phyloP scores from a whole-genome alignment of 2,113 vertebrate species.

The Macquaria australasica region DNA sequence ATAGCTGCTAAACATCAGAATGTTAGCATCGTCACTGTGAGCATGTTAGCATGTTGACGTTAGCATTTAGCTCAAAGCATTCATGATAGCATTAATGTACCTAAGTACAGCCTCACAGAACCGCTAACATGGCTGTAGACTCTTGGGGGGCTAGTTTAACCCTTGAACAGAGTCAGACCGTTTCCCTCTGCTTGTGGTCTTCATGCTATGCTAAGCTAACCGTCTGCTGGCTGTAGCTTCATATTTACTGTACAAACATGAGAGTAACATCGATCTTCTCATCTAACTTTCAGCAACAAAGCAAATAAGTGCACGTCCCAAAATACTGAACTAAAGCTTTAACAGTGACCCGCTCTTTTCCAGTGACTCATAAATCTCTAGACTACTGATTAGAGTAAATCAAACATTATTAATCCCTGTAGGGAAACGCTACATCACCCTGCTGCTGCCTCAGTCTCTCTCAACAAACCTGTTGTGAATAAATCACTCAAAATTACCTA shows the following conservation, averaged over 20 bases:
- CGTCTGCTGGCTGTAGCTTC: background rate
- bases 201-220: background rate
- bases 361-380: background rate
- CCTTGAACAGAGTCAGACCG: too few relatives aligned
- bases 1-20: too few relatives aligned
- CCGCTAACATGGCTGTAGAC: too few relatives aligned
- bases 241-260: background rate
- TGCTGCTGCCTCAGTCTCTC: background rate
- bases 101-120: too few relatives aligned
- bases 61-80: too few relatives aligned
- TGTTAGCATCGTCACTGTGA: too few relatives aligned
- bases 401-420: constrained; percentile 32
- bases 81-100: too few relatives aligned
- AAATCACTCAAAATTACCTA: constrained; percentile 9
- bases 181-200: background rate
- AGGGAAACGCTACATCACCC: background rate
- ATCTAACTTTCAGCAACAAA: background rate
- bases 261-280: background rate
- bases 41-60: background rate
- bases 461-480: background rate
- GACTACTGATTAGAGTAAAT: background rate
- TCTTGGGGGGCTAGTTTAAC: too few relatives aligned
- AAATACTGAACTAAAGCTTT: background rate
- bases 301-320: background rate
- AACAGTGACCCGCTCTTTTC: background rate